phyloP scores from a whole-genome alignment of 2,797 vertebrate genomes.

The Siniperca obscura region DNA sequence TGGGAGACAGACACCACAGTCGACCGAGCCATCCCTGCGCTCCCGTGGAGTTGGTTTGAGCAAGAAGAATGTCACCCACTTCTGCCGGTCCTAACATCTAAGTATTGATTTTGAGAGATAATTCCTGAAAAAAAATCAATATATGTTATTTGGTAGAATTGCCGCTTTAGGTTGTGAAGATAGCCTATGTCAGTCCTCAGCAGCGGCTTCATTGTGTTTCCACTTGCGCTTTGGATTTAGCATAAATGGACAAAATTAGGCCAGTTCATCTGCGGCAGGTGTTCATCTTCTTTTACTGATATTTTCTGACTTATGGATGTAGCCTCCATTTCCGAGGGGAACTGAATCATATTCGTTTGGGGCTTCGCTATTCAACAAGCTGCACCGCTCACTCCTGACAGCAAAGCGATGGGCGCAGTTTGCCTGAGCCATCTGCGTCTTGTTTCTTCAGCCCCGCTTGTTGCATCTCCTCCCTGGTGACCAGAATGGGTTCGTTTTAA shows the following conservation, averaged over 20 bases:
- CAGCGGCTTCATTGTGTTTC: conserved; percentile 43
- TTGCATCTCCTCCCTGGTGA: conserved; percentile 76
- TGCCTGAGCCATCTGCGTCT: conserved; percentile 63
- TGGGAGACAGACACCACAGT: conserved; percentile 62
- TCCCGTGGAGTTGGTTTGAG: conserved; percentile 75
- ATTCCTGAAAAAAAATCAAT: background rate
- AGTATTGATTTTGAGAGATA: conserved; percentile 41
- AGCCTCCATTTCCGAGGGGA: conserved; percentile 33
- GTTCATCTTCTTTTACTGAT: conserved; percentile 20
- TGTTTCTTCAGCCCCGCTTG: conserved; percentile 68
- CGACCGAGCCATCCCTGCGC: conserved; percentile 65
- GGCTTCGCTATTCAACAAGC: conserved; percentile 82
- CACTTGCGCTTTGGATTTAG: conserved; percentile 47
- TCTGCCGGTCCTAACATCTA: conserved; percentile 70
- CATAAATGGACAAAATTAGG: conserved; percentile 52
- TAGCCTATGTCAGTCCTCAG: conserved; percentile 20
- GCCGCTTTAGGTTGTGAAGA: conserved; percentile 20
- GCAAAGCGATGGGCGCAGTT: conserved; percentile 78
- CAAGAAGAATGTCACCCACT: conserved; percentile 79
- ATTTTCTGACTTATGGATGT: conserved; percentile 64
- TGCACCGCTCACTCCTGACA: conserved; percentile 68
- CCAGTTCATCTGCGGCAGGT: conserved; percentile 43
- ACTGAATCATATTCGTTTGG: conserved; percentile 50
- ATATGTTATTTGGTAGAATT: background rate
- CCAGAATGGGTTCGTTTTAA: conserved; percentile 74